Evolutionary conservation across 2,113 vertebrate species (phyloP).

Genomic region (Microcebus lehilahytsara): DNA sequence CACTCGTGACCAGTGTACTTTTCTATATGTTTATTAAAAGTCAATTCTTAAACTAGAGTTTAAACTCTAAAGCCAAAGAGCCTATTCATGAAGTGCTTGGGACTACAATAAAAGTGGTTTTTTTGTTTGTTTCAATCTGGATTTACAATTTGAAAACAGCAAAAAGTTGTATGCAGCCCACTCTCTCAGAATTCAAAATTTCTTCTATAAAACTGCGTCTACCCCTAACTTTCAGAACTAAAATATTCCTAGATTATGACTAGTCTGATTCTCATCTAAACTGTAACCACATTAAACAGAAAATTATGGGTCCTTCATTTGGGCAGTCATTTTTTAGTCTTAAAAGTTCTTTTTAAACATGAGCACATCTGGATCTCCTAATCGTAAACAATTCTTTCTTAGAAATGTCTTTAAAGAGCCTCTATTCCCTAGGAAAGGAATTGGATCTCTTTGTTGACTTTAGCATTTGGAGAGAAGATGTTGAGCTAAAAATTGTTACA

Average conservation of each 20-base stretch:
- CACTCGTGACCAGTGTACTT: rapidly evolving
- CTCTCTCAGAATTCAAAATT: background rate
- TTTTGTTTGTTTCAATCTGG: background rate
- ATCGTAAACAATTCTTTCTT: background rate
- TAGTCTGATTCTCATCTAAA: background rate
- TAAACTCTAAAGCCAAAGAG: background rate
- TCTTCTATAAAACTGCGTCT: background rate
- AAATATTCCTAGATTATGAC: background rate
- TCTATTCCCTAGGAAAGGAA: conserved; percentile 13
- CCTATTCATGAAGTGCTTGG: background rate
- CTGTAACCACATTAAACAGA: background rate
- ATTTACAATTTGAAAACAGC: background rate
- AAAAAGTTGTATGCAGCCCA: background rate
- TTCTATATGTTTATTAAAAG: background rate
- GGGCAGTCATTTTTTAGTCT: background rate
- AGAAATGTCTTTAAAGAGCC: background rate
- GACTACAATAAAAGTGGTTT: background rate
- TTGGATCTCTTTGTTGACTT: background rate
- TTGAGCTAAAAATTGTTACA: background rate
- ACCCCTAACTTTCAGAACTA: background rate
- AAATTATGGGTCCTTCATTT: background rate
- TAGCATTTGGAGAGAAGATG: conserved; percentile 56
- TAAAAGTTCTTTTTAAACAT: background rate
- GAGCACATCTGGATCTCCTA: conserved; percentile 52
- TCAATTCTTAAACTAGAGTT: background rate